A percentile compares a stretch with the other conserved stretches of the same genome.
These are phyloP conservation scores for Pyrochroa serraticornis DNA, from an alignment of 2,888 invertebrate species.

Conservation along the genomic window DNA sequence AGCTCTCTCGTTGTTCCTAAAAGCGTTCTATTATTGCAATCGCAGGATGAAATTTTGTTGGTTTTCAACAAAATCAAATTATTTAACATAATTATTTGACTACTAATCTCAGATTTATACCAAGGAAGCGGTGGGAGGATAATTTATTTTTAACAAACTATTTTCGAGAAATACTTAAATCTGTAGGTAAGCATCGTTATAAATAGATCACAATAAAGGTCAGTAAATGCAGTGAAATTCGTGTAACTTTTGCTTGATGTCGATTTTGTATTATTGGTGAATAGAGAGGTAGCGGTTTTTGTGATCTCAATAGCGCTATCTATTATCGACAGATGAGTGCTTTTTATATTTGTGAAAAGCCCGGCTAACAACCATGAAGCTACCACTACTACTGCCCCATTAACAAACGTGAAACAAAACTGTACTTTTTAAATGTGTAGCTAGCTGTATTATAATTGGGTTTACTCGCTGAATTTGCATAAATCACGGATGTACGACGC, in stretches of 20 bases:
- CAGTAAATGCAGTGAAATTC: neutral
- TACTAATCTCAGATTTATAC: constrained; percentile 1
- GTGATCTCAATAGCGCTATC: constrained; percentile 8
- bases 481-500: neutral
- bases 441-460: constrained; percentile 4
- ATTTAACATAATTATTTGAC: neutral
- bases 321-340: neutral
- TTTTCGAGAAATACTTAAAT: constrained; percentile 16
- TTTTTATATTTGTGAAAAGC: constrained; percentile 1
- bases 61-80: no score
- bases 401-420: constrained; percentile 6
- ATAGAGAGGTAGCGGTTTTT: constrained; percentile 21
- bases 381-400: neutral
- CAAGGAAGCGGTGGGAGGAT: constrained; percentile 1
- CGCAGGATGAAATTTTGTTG: no score
- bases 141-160: constrained; percentile 23
- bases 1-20: no score
- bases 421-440: constrained; percentile 6
- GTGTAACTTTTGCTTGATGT: constrained; percentile 4
- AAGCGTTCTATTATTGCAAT: no score
- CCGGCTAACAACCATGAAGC: constrained; percentile 1
- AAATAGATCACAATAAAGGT: constrained; percentile 19
- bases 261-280: neutral
- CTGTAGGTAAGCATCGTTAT: constrained; percentile 6
- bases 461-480: constrained; percentile 1